Conservation (phyloP, 1,140 invertebrate species). For the Argopecten irradians region DNA sequence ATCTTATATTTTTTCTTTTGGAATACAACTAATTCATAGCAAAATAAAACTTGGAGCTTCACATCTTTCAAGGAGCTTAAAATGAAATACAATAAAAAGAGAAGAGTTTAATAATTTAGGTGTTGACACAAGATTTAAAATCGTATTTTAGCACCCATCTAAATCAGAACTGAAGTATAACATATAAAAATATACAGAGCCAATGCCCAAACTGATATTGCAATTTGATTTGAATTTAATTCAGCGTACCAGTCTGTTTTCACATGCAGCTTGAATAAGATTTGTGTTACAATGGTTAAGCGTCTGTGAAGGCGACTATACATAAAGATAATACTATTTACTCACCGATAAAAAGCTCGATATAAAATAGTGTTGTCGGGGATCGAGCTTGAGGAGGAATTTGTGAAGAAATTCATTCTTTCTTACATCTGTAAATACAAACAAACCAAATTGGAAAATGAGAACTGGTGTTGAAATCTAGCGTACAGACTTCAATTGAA, state of each 20-base stretch:
- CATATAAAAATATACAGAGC: too few species aligned
- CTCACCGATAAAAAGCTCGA: slow-evolving; percentile 71
- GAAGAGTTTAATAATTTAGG: too few species aligned
- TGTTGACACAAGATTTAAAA: too few species aligned
- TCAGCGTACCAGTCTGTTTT: neutral
- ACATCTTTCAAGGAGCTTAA: too few species aligned
- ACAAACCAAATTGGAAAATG: slow-evolving; percentile 24
- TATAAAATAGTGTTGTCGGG: slow-evolving; percentile 72
- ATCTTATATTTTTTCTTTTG: too few species aligned
- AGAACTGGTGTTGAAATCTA: neutral
- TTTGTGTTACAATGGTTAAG: neutral
- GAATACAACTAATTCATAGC: too few species aligned
- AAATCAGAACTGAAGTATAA: too few species aligned
- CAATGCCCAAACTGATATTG: neutral
- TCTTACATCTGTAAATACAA: slow-evolving; percentile 65
- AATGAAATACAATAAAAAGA: too few species aligned
- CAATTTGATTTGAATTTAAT: neutral
- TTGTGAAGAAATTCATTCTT: slow-evolving; percentile 75
- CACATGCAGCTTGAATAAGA: neutral
- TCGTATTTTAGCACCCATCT: too few species aligned
- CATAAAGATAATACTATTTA: slow-evolving; percentile 26
- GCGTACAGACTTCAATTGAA: neutral
- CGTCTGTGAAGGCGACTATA: neutral
- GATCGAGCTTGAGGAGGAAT: slow-evolving; percentile 70
- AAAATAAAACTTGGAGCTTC: too few species aligned